phyloP scores from a whole-genome alignment of 2,113 vertebrate species.

The Oncorhynchus mykiss region DNA sequence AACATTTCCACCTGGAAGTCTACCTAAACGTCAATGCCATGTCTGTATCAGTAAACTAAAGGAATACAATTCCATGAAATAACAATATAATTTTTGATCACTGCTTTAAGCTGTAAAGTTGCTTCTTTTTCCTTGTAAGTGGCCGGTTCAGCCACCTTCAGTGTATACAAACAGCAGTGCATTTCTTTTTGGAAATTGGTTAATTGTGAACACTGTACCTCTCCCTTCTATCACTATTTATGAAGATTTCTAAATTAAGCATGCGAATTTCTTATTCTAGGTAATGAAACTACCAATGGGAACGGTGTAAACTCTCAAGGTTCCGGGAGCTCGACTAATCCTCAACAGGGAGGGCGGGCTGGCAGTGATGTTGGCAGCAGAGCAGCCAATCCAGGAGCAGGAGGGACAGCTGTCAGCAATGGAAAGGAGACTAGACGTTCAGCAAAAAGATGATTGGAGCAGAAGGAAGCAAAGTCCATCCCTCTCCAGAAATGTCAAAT shows the following conservation, averaged over 20 bases:
- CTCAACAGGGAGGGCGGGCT: background rate
- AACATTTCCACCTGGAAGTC: too few relatives aligned
- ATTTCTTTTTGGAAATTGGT: background rate
- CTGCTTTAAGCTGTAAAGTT: background rate
- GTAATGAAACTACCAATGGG: slow-evolving; percentile 7
- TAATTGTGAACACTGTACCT: background rate
- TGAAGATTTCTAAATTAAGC: background rate
- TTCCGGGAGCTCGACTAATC: background rate
- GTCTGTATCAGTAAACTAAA: too few relatives aligned
- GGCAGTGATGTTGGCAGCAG: background rate
- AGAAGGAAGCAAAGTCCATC: background rate
- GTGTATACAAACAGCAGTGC: background rate
- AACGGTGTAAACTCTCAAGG: background rate
- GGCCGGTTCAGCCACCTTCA: background rate
- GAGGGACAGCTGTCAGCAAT: background rate
- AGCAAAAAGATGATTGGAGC: background rate
- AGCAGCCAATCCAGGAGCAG: background rate
- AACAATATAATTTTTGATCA: too few relatives aligned
- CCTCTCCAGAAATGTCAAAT: background rate
- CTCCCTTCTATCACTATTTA: background rate
- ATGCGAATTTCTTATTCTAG: background rate
- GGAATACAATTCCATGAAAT: too few relatives aligned
- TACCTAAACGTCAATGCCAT: too few relatives aligned
- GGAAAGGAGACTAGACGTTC: slow-evolving; percentile 12
- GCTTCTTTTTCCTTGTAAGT: background rate